Conservation (phyloP, 2,797 vertebrate genomes). For the Sebastes taczanowskii region DNA sequence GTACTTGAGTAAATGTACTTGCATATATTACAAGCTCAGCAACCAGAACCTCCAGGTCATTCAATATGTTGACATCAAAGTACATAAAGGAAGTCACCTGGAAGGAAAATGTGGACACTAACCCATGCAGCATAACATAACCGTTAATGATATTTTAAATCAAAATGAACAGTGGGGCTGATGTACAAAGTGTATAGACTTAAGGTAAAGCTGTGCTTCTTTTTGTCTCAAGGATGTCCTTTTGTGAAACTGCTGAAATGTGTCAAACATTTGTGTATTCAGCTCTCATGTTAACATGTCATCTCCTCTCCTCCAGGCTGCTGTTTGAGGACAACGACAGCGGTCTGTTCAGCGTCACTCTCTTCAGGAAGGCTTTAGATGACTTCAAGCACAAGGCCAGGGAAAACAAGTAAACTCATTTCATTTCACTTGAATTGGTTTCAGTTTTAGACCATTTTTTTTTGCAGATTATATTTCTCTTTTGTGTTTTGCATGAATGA, state of each 20-base stretch:
- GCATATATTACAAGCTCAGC: not conserved
- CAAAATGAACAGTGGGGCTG: not conserved
- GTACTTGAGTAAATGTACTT: not conserved
- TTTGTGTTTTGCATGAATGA: not conserved
- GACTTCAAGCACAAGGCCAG: slow-evolving; percentile 98
- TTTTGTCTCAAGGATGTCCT: not conserved
- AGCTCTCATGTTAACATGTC: not conserved
- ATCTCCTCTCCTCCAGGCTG: slow-evolving; percentile 78
- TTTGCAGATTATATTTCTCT: not conserved
- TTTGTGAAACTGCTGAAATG: not conserved
- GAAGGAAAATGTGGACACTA: not conserved
- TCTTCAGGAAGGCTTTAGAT: slow-evolving; percentile 97
- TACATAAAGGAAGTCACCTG: not conserved
- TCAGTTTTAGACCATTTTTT: not conserved
- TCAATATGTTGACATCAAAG: not conserved
- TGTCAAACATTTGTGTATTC: not conserved
- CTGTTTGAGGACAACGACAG: slow-evolving; percentile 96
- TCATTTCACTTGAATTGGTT: not conserved
- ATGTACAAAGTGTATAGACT: accelerated
- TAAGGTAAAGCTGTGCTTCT: not conserved
- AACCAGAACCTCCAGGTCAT: not conserved
- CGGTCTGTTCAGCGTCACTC: slow-evolving; percentile 94
- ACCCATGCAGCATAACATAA: not conserved
- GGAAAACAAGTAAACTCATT: slow-evolving; percentile 91
- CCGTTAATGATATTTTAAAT: not conserved